Conservation (phyloP, 2,797 vertebrate species). For the Sebastes matsubarae region DNA sequence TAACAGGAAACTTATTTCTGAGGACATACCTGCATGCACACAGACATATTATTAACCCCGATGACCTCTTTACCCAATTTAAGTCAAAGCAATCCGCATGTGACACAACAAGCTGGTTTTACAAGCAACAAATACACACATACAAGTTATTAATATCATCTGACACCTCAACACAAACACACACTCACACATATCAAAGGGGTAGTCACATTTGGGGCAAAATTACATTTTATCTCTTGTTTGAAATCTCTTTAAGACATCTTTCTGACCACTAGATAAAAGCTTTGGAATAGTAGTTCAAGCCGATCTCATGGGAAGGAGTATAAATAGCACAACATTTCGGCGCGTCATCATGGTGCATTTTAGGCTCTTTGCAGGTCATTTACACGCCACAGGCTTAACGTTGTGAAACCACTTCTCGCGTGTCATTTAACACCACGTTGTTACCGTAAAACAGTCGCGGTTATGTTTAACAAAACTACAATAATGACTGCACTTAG, state of each 20-base stretch:
- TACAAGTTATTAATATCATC: background rate
- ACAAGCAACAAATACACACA: background rate
- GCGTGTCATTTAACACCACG: no score
- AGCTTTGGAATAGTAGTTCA: no score
- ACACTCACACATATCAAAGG: background rate
- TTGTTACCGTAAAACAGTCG: no score
- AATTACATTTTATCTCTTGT: background rate
- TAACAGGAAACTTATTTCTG: constrained; percentile 36
- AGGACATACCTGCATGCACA: background rate
- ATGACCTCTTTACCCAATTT: constrained; percentile 8
- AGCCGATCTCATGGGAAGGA: no score
- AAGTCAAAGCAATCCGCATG: background rate
- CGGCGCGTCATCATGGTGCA: no score
- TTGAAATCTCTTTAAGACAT: background rate
- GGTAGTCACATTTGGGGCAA: background rate
- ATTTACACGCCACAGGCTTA: no score
- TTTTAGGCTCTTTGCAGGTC: no score
- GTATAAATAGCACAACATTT: no score
- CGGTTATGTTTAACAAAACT: no score
- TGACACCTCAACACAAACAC: background rate
- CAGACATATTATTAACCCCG: constrained; percentile 44
- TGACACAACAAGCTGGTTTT: background rate
- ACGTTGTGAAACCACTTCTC: no score
- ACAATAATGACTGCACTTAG: no score
- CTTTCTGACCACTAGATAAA: no score